A percentile compares a stretch with the other conserved stretches of the same genome.
These are phyloP conservation scores for Apodemia zela DNA, from an alignment of 2,888 invertebrate species.

Conservation along the genomic window DNA sequence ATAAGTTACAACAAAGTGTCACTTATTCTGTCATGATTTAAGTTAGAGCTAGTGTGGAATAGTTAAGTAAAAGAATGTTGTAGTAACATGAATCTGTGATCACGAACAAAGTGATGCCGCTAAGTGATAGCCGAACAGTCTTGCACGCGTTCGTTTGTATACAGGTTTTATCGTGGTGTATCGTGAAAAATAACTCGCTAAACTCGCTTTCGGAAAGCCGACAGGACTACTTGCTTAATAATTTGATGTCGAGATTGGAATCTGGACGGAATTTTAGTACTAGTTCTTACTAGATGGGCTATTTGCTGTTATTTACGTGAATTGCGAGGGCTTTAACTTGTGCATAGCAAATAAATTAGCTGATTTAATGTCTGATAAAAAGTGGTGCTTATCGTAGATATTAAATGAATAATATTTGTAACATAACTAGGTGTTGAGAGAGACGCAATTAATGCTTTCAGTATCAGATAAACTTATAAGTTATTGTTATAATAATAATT, in stretches of 20 bases:
- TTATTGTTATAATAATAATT: too few relatives aligned
- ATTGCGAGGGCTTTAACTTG: not conserved
- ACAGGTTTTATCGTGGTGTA: constrained; percentile 45
- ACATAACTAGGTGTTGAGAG: not conserved
- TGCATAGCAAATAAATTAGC: not conserved
- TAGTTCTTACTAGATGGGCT: constrained; percentile 19
- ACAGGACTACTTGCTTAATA: constrained; percentile 31
- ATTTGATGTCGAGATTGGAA: constrained; percentile 38
- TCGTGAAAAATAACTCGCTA: constrained; percentile 47
- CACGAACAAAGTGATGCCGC: constrained; percentile 38
- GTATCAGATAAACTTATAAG: too few relatives aligned
- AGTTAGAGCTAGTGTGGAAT: constrained; percentile 11
- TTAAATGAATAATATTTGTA: not conserved
- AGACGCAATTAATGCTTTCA: too few relatives aligned
- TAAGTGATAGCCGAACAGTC: constrained; percentile 33
- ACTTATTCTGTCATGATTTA: constrained; percentile 11
- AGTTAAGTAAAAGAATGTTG: constrained; percentile 16
- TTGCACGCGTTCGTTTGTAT: constrained; percentile 37
- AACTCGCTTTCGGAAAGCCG: constrained; percentile 41
- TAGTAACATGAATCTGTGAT: constrained; percentile 12
- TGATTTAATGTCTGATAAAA: not conserved
- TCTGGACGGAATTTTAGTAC: constrained; percentile 28
- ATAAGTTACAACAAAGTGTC: constrained; percentile 6
- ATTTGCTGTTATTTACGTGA: constrained; percentile 18
- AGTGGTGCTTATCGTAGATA: not conserved